Conservation (phyloP, 2,113 vertebrate species). For the Pollimyrus isidori region DNA sequence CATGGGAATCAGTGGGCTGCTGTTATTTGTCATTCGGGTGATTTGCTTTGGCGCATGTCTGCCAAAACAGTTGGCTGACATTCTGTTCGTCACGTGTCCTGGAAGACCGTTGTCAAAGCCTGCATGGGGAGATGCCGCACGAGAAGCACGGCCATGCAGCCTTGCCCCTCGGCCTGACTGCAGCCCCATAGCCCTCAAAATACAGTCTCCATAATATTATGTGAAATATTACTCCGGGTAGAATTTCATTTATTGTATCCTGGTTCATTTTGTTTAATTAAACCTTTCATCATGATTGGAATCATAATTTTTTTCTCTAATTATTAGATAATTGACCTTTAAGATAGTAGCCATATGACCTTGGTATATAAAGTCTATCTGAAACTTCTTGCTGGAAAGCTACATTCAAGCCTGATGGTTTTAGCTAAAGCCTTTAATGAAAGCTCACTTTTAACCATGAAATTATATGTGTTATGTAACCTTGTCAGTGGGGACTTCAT, state of each 20-base stretch:
- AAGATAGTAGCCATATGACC: not conserved
- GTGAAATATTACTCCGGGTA: not conserved
- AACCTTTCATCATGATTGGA: not conserved
- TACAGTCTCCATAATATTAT: not conserved
- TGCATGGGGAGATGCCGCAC: not conserved
- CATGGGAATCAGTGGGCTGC: not conserved
- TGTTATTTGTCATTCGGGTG: constrained; percentile 17
- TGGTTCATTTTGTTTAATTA: not conserved
- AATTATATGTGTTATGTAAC: not conserved
- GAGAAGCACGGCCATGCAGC: not conserved
- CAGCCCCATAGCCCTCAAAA: not conserved
- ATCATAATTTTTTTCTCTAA: not conserved
- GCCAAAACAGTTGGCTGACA: not conserved
- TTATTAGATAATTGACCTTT: not conserved
- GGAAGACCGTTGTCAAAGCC: not conserved
- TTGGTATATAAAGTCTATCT: not conserved
- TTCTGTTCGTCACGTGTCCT: constrained; percentile 8
- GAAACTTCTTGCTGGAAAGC: not conserved
- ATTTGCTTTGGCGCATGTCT: constrained; percentile 8
- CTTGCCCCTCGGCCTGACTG: not conserved
- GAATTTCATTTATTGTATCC: not conserved
- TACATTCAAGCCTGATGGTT: not conserved
- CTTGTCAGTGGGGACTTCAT: not conserved
- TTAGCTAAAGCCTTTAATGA: not conserved
- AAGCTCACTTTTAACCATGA: not conserved